phyloP scores from a whole-genome alignment of 92 coral and sea anemone genomes.

The Phymanthus crucifer region DNA sequence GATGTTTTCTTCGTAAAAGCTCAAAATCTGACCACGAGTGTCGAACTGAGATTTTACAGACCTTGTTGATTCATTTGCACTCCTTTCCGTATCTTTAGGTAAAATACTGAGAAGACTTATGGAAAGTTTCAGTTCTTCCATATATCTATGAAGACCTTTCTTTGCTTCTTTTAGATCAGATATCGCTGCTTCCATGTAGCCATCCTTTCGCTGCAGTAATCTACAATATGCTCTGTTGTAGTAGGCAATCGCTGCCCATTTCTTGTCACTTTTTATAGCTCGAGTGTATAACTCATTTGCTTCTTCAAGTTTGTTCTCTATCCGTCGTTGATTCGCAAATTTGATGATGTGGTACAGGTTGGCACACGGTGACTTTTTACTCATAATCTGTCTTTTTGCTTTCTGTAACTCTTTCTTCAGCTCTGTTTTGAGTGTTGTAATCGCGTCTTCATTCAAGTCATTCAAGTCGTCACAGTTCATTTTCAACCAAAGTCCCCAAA shows the following conservation, averaged over 20 bases:
- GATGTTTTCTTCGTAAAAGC: slow-evolving; percentile 22
- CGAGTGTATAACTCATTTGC: too few relatives aligned
- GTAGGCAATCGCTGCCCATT: slow-evolving; percentile 31
- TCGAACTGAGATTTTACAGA: slow-evolving; percentile 7
- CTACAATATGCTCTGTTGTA: slow-evolving; percentile 34
- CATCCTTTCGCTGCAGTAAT: slow-evolving; percentile 7
- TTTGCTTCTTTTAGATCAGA: slow-evolving; percentile 19
- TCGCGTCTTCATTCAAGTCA: not conserved
- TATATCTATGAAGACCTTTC: slow-evolving; percentile 5
- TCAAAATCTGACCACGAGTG: slow-evolving; percentile 14
- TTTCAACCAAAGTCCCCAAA: slow-evolving; percentile 40
- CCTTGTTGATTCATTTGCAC: not conserved
- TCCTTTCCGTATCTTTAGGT: not conserved
- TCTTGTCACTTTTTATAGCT: slow-evolving; percentile 8
- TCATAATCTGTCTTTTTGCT: not conserved
- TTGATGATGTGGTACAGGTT: slow-evolving; percentile 31
- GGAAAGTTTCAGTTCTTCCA: not conserved
- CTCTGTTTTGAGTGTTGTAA: slow-evolving; percentile 1
- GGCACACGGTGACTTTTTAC: slow-evolving; percentile 12
- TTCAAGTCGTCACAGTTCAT: slow-evolving; percentile 22
- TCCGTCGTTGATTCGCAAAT: slow-evolving; percentile 5
- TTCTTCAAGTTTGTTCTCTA: too few relatives aligned
- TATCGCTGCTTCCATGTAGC: slow-evolving; percentile 8
- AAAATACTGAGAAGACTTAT: not conserved
- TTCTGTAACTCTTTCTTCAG: not conserved